Percentiles rank a stretch among this genome's conserved stretches.
Evolutionary conservation across 1,140 invertebrate genomes (phyloP).

Genomic region (Battus philenor): DNA sequence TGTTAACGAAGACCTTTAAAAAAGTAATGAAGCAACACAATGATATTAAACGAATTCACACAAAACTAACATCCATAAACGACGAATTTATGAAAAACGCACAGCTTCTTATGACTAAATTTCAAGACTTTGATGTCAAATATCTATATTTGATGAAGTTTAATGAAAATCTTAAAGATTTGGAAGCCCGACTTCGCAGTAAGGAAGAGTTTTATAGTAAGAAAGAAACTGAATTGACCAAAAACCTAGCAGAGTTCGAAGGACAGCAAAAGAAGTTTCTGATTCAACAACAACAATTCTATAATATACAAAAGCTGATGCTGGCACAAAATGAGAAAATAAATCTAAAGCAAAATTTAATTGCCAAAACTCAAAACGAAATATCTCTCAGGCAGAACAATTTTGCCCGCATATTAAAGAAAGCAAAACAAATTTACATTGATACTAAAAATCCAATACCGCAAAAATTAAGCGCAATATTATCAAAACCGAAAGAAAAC

Average conservation of each 20-base stretch:
- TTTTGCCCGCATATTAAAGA: constrained; percentile 54
- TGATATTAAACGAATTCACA: constrained; percentile 52
- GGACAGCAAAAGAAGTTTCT: constrained; percentile 61
- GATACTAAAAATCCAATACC: constrained; percentile 25
- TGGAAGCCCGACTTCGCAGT: constrained; percentile 32
- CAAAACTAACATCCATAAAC: constrained; percentile 35
- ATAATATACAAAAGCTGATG: constrained; percentile 54
- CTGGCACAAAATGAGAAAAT: constrained; percentile 60
- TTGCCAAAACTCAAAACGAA: constrained; percentile 54
- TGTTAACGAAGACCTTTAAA: constrained; percentile 60
- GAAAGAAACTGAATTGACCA: constrained; percentile 43
- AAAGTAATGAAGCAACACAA: constrained; percentile 62
- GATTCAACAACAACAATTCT: constrained; percentile 56
- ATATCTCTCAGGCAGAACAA: constrained; percentile 56
- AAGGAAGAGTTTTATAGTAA: constrained; percentile 35
- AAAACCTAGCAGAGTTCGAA: constrained; percentile 53
- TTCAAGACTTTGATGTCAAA: constrained; percentile 49
- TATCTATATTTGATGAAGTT: constrained; percentile 38
- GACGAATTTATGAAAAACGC: constrained; percentile 47
- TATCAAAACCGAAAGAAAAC: constrained; percentile 20
- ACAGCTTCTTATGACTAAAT: constrained; percentile 33
- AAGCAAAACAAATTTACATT: constrained; percentile 42
- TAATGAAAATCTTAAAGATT: constrained; percentile 35
- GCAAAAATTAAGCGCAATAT: constrained; percentile 19
- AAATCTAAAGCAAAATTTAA: constrained; percentile 49